Evolutionary conservation across 2,888 invertebrate genomes (phyloP).

Genomic region (Gastrophysa polygoni): DNA sequence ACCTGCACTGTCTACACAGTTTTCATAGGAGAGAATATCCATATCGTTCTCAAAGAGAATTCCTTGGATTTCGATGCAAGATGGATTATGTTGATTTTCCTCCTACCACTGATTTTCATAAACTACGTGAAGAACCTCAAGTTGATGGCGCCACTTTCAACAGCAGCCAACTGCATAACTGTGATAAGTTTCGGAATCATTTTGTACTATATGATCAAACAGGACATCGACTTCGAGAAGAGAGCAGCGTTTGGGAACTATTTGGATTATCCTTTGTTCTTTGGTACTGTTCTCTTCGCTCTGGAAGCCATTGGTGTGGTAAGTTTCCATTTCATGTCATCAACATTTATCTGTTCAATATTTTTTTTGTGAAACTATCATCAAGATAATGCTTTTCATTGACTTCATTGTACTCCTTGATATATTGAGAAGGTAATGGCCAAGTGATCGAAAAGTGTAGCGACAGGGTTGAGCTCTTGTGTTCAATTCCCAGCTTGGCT

Average conservation of each 20-base stretch:
- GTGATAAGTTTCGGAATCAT: conserved; percentile 77
- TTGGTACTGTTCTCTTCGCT: conserved; percentile 90
- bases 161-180: conserved; percentile 80
- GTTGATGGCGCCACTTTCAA: conserved; percentile 81
- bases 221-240: conserved; percentile 63
- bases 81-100: conserved; percentile 73
- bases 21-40: conserved; percentile 88
- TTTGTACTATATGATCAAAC: conserved; percentile 72
- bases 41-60: conserved; percentile 67
- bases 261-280: conserved; percentile 75
- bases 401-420: too few species aligned
- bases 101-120: conserved; percentile 73
- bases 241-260: conserved; percentile 60
- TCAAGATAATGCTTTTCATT: too few species aligned
- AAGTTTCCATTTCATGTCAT: conserved; percentile 53
- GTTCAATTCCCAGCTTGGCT: too few species aligned
- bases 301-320: conserved; percentile 83
- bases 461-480: too few species aligned
- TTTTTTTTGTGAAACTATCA: too few species aligned
- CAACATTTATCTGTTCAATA: too few species aligned
- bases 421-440: too few species aligned
- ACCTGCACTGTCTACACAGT: conserved; percentile 97
- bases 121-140: conserved; percentile 79
- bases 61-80: conserved; percentile 62
- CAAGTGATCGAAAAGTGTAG: too few species aligned